Conservation (phyloP, 2,797 vertebrate genomes). For the Molothrus ater region DNA sequence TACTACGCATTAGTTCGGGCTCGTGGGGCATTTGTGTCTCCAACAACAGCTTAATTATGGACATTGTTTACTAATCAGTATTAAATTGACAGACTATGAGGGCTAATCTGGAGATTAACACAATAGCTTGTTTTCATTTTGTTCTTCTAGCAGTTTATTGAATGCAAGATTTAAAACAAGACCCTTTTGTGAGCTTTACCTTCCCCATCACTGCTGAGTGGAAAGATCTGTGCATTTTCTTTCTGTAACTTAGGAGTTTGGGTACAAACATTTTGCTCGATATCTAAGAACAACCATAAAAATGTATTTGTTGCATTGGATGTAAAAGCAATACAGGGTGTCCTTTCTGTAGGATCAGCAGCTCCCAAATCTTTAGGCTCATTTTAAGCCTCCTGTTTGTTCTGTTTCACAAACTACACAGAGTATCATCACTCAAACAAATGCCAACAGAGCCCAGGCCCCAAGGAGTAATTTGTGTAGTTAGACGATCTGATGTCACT, state of each 20-base stretch:
- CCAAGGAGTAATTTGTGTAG: neutral
- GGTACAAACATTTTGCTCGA: neutral
- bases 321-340: neutral
- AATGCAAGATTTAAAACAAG: conserved; percentile 76
- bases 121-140: conserved; percentile 79
- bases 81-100: conserved; percentile 76
- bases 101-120: conserved; percentile 80
- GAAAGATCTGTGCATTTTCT: neutral
- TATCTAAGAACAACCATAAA: neutral
- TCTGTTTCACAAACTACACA: neutral
- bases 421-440: conserved; percentile 34
- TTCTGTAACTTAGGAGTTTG: neutral
- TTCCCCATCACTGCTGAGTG: conserved; percentile 33
- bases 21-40: conserved; percentile 77
- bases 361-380: conserved; percentile 23
- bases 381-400: conserved; percentile 24
- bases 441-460: neutral
- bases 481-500: conserved; percentile 2
- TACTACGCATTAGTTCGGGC: conserved; percentile 75
- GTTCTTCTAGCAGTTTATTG: conserved; percentile 72
- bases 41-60: conserved; percentile 80
- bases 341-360: conserved; percentile 1
- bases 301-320: neutral
- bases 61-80: conserved; percentile 83
- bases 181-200: conserved; percentile 71